A percentile compares a stretch with the other conserved stretches of the same genome.
Evolutionary conservation across 2,888 invertebrate species (phyloP).

Genomic region (Merodon equestris): DNA sequence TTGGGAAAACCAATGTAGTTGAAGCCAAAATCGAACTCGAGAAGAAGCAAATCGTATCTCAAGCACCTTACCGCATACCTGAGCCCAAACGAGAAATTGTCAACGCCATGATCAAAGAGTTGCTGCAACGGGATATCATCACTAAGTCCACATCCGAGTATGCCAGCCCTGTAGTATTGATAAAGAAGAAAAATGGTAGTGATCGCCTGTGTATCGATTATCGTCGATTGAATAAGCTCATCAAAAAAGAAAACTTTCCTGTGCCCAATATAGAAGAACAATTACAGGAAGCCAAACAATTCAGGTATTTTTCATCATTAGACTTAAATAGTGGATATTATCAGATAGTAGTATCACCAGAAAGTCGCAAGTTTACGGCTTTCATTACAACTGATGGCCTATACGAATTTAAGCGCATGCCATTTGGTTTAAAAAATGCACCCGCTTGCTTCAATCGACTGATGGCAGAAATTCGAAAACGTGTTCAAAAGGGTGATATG

Average conservation of each 20-base stretch:
- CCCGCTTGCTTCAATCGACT: background rate
- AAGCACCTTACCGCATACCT: constrained; percentile 42
- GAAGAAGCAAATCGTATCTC: constrained; percentile 4
- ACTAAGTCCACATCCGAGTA: constrained; percentile 42
- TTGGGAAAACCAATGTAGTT: constrained; percentile 34
- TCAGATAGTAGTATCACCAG: background rate
- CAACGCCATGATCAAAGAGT: constrained; percentile 20
- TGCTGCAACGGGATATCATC: constrained; percentile 40
- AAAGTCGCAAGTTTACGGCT: background rate
- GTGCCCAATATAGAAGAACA: constrained; percentile 15
- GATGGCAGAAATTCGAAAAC: background rate
- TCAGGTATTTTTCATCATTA: constrained; percentile 38
- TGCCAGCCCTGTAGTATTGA: constrained; percentile 16
- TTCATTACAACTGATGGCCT: background rate
- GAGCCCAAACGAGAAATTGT: constrained; percentile 32
- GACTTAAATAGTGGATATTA: constrained; percentile 10
- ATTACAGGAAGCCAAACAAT: constrained; percentile 37
- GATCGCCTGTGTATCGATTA: constrained; percentile 20
- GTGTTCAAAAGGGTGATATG: background rate
- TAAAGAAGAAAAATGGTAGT: background rate
- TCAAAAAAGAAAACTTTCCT: constrained; percentile 9
- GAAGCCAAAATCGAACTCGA: constrained; percentile 39
- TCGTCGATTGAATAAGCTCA: constrained; percentile 11
- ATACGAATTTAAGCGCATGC: constrained; percentile 1
- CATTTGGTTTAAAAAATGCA: constrained; percentile 3